These are phyloP conservation scores for Paradoxurus hermaphroditus DNA, from an alignment of 2,113 vertebrate species.

Conservation along the genomic window DNA sequence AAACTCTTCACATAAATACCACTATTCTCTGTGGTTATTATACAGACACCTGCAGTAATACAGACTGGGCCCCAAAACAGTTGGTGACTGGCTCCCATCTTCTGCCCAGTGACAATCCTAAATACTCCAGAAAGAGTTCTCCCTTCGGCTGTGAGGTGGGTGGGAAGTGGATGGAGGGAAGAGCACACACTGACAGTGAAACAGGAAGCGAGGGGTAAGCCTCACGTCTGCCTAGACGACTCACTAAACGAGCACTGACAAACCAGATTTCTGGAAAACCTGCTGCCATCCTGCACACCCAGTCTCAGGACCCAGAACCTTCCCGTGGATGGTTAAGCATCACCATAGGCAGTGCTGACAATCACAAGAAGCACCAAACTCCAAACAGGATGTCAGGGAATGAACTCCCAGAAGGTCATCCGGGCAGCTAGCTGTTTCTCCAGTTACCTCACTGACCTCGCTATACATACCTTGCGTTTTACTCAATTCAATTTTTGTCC, in stretches of 20 bases:
- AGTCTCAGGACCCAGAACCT: not conserved
- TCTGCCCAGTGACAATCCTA: not conserved
- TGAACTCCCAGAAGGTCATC: not conserved
- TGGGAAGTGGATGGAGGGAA: not conserved
- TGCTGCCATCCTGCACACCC: not conserved
- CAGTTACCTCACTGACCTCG: not conserved
- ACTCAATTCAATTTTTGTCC: not conserved
- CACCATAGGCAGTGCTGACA: not conserved
- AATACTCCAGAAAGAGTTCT: not conserved
- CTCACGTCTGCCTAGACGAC: not conserved
- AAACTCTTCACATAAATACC: not conserved
- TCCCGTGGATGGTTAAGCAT: not conserved
- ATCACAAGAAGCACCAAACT: not conserved
- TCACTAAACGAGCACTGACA: not conserved
- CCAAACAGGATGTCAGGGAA: not conserved
- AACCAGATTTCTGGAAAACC: not conserved
- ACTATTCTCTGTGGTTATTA: not conserved
- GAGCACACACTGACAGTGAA: not conserved
- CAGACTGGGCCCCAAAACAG: not conserved
- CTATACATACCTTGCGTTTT: not conserved
- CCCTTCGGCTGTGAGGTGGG: not conserved
- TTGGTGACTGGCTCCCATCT: not conserved
- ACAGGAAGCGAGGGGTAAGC: not conserved
- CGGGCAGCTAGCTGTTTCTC: not conserved
- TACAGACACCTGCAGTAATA: conserved; percentile 5